Conservation (phyloP, 2,797 vertebrate genomes). For the Sebastes nivosus region DNA sequence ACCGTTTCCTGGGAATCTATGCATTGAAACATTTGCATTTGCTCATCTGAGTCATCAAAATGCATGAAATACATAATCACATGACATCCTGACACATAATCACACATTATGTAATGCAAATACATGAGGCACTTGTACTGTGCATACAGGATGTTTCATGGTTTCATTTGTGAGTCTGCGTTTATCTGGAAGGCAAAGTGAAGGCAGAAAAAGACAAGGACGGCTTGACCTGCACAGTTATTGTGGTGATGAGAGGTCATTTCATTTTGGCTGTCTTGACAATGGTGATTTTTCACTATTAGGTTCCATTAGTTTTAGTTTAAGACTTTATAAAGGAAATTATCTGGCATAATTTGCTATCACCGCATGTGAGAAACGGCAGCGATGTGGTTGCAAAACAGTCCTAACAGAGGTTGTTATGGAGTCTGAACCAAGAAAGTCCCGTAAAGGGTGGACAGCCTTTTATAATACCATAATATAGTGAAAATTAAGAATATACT, state of each 20-base stretch:
- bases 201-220: slow-evolving; percentile 44
- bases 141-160: background rate
- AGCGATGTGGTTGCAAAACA: background rate
- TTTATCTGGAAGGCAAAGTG: slow-evolving; percentile 2
- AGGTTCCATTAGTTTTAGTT: slow-evolving; percentile 57
- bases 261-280: slow-evolving; percentile 40
- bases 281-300: slow-evolving; percentile 59
- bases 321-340: slow-evolving; percentile 52
- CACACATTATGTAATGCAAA: background rate
- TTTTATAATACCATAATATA: background rate
- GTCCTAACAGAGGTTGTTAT: background rate
- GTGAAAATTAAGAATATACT: background rate
- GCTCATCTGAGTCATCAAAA: background rate
- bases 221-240: slow-evolving; percentile 40
- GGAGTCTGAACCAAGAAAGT: background rate
- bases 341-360: slow-evolving; percentile 34
- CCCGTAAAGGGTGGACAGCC: background rate
- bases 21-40: background rate
- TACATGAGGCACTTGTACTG: background rate
- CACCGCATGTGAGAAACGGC: slow-evolving; percentile 5
- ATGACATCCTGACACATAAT: background rate
- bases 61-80: background rate
- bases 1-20: background rate
- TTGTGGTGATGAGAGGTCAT: slow-evolving; percentile 32
- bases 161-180: background rate